phyloP scores from a whole-genome alignment of 2,888 invertebrate genomes.

The Diabrotica balteata region DNA sequence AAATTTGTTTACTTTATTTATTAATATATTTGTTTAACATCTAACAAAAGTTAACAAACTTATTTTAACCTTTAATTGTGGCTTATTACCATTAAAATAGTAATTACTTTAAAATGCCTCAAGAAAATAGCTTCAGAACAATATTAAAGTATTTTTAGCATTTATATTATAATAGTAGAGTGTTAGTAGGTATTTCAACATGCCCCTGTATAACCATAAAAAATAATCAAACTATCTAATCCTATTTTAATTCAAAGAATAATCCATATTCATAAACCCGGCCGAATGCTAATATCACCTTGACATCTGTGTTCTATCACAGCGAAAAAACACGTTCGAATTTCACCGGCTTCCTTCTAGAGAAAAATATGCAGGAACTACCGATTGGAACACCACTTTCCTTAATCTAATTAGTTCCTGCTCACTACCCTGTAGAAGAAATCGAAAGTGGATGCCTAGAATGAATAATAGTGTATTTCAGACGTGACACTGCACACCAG shows the following conservation, averaged over 20 bases:
- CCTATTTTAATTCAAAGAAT: background rate
- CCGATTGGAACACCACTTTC: constrained; percentile 22
- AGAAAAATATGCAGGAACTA: constrained; percentile 22
- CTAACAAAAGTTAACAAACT: too few species aligned
- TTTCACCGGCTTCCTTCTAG: constrained; percentile 23
- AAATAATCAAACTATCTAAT: too few species aligned
- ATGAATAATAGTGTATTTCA: background rate
- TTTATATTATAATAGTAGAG: too few species aligned
- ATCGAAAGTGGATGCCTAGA: constrained; percentile 17
- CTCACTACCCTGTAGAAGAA: constrained; percentile 11
- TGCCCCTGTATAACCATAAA: too few species aligned
- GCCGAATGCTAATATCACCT: constrained; percentile 16
- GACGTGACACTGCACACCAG: background rate
- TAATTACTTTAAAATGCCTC: too few species aligned
- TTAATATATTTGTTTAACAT: too few species aligned
- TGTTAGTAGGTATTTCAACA: too few species aligned
- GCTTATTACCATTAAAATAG: too few species aligned
- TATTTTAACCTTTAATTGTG: too few species aligned
- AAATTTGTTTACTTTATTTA: too few species aligned
- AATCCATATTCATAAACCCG: background rate
- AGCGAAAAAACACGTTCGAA: constrained; percentile 10
- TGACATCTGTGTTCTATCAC: constrained; percentile 23
- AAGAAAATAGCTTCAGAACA: too few species aligned
- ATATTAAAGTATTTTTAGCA: too few species aligned
- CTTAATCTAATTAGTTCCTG: constrained; percentile 26